Conservation (phyloP, 2,888 invertebrate species). For the Saturnia pavonia region DNA sequence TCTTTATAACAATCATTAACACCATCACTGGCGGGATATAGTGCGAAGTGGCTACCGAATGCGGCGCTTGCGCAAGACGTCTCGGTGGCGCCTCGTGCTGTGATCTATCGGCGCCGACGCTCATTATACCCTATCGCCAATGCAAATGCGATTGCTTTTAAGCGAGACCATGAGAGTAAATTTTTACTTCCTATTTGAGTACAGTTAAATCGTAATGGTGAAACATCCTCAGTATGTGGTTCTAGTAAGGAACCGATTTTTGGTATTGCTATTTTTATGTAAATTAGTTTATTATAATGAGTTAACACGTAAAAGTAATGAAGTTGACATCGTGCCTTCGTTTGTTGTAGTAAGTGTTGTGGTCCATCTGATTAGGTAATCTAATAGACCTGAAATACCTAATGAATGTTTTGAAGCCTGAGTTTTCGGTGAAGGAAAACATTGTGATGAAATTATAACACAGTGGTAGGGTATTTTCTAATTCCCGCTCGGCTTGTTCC, state of each 20-base stretch:
- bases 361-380: not conserved
- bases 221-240: not conserved
- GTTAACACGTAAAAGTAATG: not conserved
- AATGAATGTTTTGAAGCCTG: no score
- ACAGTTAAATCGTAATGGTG: not conserved
- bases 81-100: slow-evolving; percentile 65
- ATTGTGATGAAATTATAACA: no score
- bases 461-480: no score
- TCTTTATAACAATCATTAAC: slow-evolving; percentile 13
- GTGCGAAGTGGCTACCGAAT: slow-evolving; percentile 36
- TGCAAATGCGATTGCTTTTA: slow-evolving; percentile 68
- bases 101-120: slow-evolving; percentile 57
- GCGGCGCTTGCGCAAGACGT: slow-evolving; percentile 57
- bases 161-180: slow-evolving; percentile 52
- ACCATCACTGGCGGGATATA: slow-evolving; percentile 1
- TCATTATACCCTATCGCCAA: slow-evolving; percentile 69
- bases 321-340: not conserved
- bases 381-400: not conserved
- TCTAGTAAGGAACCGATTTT: not conserved
- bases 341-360: not conserved
- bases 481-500: no score
- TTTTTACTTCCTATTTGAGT: slow-evolving; percentile 26
- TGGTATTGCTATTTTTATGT: not conserved
- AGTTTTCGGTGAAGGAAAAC: no score
- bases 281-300: not conserved